Percentiles rank a stretch among this genome's conserved stretches.
Evolutionary conservation across 1,140 invertebrate genomes (phyloP).

Genomic region (Pseudomyrmex dendroicus): DNA sequence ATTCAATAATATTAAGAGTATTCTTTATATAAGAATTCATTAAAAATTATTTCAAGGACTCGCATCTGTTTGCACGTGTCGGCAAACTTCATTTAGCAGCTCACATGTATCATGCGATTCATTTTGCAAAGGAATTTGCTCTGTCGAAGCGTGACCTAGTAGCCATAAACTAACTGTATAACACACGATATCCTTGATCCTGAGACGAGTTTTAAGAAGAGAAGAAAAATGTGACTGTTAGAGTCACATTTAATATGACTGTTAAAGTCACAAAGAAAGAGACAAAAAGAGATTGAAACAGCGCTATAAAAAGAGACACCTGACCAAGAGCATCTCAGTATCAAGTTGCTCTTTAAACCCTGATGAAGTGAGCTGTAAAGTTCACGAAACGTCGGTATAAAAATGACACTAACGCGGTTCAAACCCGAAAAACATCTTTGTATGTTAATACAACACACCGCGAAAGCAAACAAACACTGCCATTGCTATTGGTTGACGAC

Average conservation of each 20-base stretch:
- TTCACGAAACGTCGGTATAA: too few relatives aligned
- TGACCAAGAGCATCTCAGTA: too few relatives aligned
- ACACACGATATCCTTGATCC: constrained; percentile 65
- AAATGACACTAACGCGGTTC: too few relatives aligned
- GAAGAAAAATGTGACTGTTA: constrained; percentile 1
- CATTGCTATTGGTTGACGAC: constrained; percentile 69
- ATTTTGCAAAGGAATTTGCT: constrained; percentile 12
- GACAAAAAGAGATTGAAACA: background rate
- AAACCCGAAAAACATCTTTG: too few relatives aligned
- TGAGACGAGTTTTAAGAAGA: constrained; percentile 19
- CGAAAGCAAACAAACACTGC: constrained; percentile 22
- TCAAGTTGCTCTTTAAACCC: too few relatives aligned
- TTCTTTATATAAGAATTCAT: background rate
- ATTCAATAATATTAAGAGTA: background rate
- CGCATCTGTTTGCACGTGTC: background rate
- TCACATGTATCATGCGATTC: constrained; percentile 8
- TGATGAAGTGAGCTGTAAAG: too few relatives aligned
- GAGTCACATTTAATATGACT: background rate
- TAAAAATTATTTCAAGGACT: background rate
- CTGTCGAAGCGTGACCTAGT: constrained; percentile 14
- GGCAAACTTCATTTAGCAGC: constrained; percentile 16
- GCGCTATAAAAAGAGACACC: too few relatives aligned
- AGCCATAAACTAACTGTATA: background rate
- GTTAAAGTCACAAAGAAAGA: background rate
- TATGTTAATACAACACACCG: too few relatives aligned